phyloP scores from a whole-genome alignment of 2,797 vertebrate genomes.

The Propithecus deckenii region DNA sequence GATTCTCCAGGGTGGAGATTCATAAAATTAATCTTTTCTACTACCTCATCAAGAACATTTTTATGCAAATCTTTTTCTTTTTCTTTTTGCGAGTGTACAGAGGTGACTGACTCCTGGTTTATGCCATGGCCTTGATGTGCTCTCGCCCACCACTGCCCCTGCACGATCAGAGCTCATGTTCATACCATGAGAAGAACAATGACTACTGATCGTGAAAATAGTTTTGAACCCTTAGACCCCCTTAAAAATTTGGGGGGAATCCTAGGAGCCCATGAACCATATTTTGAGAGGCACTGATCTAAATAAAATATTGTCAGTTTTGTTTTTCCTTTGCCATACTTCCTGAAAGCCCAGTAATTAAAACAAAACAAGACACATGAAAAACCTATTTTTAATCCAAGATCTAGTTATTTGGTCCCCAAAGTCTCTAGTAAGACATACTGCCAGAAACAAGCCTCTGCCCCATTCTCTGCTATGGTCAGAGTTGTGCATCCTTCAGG shows the following conservation, averaged over 20 bases:
- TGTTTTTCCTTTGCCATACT: neutral
- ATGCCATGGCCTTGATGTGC: rapidly evolving
- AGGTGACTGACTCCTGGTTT: neutral
- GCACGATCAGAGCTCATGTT: neutral
- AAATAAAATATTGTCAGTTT: neutral
- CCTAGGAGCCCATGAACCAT: neutral
- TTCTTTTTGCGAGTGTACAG: rapidly evolving
- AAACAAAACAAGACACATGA: neutral
- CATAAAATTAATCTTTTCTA: neutral
- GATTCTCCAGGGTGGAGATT: neutral
- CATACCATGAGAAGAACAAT: neutral
- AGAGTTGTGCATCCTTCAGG: neutral
- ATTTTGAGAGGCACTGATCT: neutral
- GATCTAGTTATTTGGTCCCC: neutral
- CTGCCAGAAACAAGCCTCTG: neutral
- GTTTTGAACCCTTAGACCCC: neutral
- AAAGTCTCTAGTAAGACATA: neutral
- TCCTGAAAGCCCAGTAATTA: neutral
- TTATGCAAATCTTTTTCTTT: neutral
- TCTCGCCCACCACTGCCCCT: neutral
- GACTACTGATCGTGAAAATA: neutral
- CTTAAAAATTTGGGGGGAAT: neutral
- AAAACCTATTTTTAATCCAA: neutral
- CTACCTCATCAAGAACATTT: neutral
- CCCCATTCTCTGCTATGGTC: neutral